Base-by-base conservation (phyloP, 2,797 vertebrate species). In the Mormyrus proboscirostris region DNA sequence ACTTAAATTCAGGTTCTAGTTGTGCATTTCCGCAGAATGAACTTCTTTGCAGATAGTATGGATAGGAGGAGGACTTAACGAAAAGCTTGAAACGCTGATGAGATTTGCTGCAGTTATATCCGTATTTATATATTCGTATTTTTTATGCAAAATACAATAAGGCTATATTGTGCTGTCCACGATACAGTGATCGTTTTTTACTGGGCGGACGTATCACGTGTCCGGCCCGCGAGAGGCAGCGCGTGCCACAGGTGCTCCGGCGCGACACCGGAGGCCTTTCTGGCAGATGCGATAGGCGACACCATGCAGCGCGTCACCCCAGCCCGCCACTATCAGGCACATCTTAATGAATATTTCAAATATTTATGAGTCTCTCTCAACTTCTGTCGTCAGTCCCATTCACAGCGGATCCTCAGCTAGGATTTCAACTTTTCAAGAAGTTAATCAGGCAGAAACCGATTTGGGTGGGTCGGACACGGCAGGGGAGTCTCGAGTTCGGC, bases 381-480 rank as follows among this genome's bases (percentile, higher is more conserved):
- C 90, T 91, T 73, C 88, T 88, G 89, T 73, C 90, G 89, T 88
- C 90, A 87, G 73, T 87, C 86, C 88, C 84, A 89, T 91, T 90
- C 87, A 88, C 86, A 88, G 83, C 50, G 47, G 90, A 88, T 83
- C 87, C 73, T 73, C 86, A 88, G 90, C 57, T 93, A 89, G 88
- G 90, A 90, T 93, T 93, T 92, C 92, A 91, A 51, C 90, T 92
- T 92, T 91, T 90, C 89, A 88, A 55, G 47, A 88, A 91, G 89
- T 91, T 91, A 92, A 91, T 90, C 88, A 90, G 89, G 87, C 88
- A 87, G 90, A 90, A 90, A 91, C 76, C 86, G 88, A 89, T 82
- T 16, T 88, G 83, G 90, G 76, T 79, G 84, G 50, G 19, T 22
- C 50, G 14, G 33, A 87, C 84, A 47, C 22, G 47, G 84, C 44